Evolutionary conservation across 2,888 invertebrate species (phyloP).

Genomic region (Uloborus plumipes): DNA sequence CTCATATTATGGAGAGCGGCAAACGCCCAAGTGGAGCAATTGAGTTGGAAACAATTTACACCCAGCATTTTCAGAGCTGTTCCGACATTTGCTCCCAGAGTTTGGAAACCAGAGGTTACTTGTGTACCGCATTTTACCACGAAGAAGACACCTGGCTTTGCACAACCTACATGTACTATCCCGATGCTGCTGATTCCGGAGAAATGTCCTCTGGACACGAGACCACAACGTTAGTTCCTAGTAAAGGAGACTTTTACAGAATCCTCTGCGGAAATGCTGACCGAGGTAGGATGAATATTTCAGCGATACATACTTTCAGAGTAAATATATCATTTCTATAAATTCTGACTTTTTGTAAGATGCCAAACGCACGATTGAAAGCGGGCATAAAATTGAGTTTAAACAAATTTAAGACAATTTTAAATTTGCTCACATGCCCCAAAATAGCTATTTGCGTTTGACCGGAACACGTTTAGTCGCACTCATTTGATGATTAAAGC

Average conservation of each 20-base stretch:
- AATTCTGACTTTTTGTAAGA: no score
- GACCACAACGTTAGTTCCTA: constrained; percentile 47
- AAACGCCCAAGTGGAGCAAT: constrained; percentile 65
- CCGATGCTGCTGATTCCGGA: constrained; percentile 34
- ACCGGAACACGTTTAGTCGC: no score
- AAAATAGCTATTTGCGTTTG: no score
- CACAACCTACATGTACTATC: constrained; percentile 60
- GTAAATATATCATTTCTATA: no score
- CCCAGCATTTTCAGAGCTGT: constrained; percentile 65
- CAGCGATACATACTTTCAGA: no score
- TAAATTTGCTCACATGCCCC: no score
- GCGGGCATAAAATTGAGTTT: no score
- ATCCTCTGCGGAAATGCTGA: constrained; percentile 66
- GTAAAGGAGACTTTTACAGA: constrained; percentile 66
- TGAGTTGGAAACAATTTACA: constrained; percentile 65
- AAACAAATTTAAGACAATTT: no score
- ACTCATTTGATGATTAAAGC: no score
- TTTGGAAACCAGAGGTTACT: constrained; percentile 65
- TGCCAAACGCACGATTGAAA: no score
- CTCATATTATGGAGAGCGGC: constrained; percentile 66
- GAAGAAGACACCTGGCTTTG: constrained; percentile 51
- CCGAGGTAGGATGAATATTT: constrained; percentile 57
- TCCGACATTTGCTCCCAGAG: constrained; percentile 66
- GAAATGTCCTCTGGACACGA: constrained; percentile 30
- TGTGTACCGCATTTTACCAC: constrained; percentile 72